Evolutionary conservation across 2,888 invertebrate species (phyloP).

Genomic region (Himalopsyche japonica): DNA sequence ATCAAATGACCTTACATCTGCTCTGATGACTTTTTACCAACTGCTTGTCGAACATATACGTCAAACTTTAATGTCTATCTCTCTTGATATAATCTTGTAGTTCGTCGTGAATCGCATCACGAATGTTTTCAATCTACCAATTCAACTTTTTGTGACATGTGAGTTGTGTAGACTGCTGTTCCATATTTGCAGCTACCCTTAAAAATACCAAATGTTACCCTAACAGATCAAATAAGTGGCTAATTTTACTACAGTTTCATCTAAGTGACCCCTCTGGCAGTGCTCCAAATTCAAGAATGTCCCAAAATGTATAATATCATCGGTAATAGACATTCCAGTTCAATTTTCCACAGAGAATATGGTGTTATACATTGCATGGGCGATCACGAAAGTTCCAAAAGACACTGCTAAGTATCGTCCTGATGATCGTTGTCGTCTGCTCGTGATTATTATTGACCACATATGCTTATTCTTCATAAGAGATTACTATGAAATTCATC

Average conservation of each 20-base stretch:
- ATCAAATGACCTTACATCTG: slow-evolving; percentile 15
- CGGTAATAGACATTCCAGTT: too few species aligned
- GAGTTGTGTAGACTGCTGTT: not conserved
- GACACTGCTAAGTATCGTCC: not conserved
- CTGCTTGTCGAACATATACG: not conserved
- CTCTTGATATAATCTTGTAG: not conserved
- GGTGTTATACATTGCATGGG: not conserved
- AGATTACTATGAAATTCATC: not conserved
- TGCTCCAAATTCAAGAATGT: slow-evolving; percentile 17
- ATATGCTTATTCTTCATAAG: not conserved
- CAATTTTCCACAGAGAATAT: not conserved
- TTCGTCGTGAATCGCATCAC: not conserved
- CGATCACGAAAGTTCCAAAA: not conserved
- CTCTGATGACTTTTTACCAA: not conserved
- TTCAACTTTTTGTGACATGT: not conserved
- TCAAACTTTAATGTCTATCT: not conserved
- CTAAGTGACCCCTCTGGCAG: slow-evolving; percentile 24
- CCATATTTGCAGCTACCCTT: not conserved
- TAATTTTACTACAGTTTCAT: slow-evolving; percentile 2
- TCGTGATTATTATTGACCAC: not conserved
- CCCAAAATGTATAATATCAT: slow-evolving; percentile 9
- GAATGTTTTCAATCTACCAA: not conserved
- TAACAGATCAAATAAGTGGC: not conserved
- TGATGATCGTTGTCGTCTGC: not conserved
- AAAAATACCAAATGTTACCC: not conserved